phyloP scores from a whole-genome alignment of 2,888 invertebrate species.

The Kuschelorhynchus macadamiae region DNA sequence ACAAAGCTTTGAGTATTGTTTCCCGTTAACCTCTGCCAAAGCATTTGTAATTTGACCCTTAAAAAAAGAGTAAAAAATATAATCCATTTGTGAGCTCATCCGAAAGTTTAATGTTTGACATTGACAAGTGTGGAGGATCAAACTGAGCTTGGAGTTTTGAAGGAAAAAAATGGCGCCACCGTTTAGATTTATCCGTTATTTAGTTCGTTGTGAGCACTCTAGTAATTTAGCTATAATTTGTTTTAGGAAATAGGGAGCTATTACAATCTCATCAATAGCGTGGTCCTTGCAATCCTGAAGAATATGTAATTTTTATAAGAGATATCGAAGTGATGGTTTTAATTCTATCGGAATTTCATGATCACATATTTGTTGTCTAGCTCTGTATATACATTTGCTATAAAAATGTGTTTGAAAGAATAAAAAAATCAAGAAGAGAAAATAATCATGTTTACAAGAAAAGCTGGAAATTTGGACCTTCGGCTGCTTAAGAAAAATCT shows the following conservation, averaged over 20 bases:
- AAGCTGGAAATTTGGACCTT: too few species aligned
- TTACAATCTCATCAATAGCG: not conserved
- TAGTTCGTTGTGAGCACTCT: conserved; percentile 44
- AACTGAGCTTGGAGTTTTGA: conserved; percentile 26
- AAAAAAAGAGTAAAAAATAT: conserved; percentile 33
- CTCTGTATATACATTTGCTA: too few species aligned
- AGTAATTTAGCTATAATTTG: conserved; percentile 42
- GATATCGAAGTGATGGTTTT: too few species aligned
- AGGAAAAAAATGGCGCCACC: conserved; percentile 42
- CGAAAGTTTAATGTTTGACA: conserved; percentile 43
- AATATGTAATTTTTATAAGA: too few species aligned
- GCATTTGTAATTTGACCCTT: conserved; percentile 8
- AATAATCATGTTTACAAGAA: too few species aligned
- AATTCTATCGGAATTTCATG: not conserved
- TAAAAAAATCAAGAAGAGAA: too few species aligned
- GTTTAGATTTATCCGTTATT: conserved; percentile 46
- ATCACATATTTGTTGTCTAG: not conserved
- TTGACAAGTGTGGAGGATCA: conserved; percentile 47
- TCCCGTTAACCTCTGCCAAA: not conserved
- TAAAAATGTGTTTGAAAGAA: too few species aligned
- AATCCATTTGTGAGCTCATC: conserved; percentile 42
- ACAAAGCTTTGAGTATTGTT: too few species aligned
- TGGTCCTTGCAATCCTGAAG: too few species aligned
- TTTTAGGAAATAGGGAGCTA: conserved; percentile 22
- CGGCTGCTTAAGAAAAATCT: too few species aligned